Evolutionary conservation across 2,113 vertebrate species (phyloP).

Genomic region (Alaudala cheleensis): DNA sequence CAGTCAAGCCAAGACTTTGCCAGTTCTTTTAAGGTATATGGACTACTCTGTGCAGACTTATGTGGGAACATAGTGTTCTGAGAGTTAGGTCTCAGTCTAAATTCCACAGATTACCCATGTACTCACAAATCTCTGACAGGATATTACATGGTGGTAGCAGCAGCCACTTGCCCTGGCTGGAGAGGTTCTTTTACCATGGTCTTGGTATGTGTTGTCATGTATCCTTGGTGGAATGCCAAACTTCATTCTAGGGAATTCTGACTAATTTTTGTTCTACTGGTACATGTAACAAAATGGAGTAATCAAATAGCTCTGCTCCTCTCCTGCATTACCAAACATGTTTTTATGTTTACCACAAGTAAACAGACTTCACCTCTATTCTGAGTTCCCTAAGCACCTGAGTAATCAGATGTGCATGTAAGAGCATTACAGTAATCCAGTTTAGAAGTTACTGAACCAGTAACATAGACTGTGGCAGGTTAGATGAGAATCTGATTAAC

Average conservation of each 20-base stretch:
- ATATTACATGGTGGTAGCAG: background rate
- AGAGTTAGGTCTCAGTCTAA: background rate
- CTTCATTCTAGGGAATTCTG: background rate
- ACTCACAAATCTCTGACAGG: background rate
- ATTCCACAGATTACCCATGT: background rate
- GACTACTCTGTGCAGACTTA: background rate
- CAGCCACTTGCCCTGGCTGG: background rate
- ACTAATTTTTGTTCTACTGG: background rate
- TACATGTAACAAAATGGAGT: background rate
- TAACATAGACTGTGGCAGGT: background rate
- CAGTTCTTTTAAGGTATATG: background rate
- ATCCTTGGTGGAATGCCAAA: background rate
- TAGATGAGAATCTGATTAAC: background rate
- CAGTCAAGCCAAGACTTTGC: background rate
- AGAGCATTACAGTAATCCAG: background rate
- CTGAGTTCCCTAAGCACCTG: background rate
- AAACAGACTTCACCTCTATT: background rate
- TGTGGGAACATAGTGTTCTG: background rate
- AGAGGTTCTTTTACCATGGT: background rate
- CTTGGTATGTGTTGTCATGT: background rate
- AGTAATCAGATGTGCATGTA: background rate
- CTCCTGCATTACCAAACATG: accelerated
- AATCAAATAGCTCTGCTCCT: background rate
- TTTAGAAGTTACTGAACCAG: background rate
- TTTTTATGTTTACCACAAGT: background rate